These are phyloP conservation scores for Carpatolechia fugitivella DNA, from an alignment of 2,888 invertebrate genomes.

Conservation along the genomic window DNA sequence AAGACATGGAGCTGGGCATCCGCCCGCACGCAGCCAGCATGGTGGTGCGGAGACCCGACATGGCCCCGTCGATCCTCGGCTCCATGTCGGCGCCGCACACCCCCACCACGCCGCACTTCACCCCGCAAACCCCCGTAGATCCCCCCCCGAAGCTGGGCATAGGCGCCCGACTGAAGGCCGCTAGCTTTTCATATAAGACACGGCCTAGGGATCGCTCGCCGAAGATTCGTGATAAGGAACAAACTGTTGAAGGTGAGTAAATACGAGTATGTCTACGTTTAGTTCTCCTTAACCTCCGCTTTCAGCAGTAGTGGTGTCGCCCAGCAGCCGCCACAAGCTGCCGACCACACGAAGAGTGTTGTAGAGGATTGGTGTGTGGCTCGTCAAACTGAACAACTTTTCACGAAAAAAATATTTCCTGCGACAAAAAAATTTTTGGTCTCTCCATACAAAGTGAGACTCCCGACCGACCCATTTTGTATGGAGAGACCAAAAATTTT, in stretches of 20 bases:
- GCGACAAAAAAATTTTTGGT: too few species aligned
- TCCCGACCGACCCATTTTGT: too few species aligned
- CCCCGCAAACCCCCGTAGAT: slow-evolving; percentile 15
- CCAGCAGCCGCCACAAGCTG: too few species aligned
- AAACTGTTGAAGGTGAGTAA: slow-evolving; percentile 24
- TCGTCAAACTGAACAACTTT: too few species aligned
- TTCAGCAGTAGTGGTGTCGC: too few species aligned
- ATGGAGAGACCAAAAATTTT: too few species aligned
- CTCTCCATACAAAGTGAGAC: too few species aligned
- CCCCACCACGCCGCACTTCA: slow-evolving; percentile 52
- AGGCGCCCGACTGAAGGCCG: slow-evolving; percentile 56
- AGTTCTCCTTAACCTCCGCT: neutral
- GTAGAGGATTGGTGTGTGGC: too few species aligned
- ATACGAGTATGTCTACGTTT: neutral
- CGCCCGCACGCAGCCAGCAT: slow-evolving; percentile 59
- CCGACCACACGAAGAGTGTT: too few species aligned
- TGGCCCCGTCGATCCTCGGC: slow-evolving; percentile 37
- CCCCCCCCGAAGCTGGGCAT: slow-evolving; percentile 43
- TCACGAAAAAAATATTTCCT: too few species aligned
- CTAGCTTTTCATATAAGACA: slow-evolving; percentile 60
- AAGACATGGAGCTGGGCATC: slow-evolving; percentile 44
- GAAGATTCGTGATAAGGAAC: slow-evolving; percentile 42
- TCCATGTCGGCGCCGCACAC: slow-evolving; percentile 69
- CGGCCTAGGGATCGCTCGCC: slow-evolving; percentile 57
- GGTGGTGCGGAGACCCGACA: slow-evolving; percentile 53